Evolutionary conservation across 2,113 vertebrate genomes (phyloP).

Genomic region (Hippolais icterina): DNA sequence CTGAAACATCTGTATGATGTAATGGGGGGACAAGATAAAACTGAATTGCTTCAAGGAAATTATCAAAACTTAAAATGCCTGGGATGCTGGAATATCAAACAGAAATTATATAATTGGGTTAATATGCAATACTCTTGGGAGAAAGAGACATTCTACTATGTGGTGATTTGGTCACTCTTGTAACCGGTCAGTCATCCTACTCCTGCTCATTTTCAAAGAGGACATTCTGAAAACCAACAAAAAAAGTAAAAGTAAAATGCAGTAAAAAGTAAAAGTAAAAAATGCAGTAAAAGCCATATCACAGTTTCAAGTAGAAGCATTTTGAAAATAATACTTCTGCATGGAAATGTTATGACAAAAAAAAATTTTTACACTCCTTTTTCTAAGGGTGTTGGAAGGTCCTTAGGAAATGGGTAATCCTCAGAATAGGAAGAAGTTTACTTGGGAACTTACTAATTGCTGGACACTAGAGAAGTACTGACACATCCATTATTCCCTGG

Average conservation of each 20-base stretch:
- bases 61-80: not conserved
- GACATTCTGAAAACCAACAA: not conserved
- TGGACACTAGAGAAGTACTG: not conserved
- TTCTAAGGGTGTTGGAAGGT: not conserved
- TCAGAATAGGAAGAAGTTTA: not conserved
- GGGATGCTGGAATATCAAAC: not conserved
- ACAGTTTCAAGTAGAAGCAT: not conserved
- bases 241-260: too few species aligned
- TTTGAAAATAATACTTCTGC: not conserved
- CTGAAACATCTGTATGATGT: not conserved
- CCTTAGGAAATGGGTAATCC: constrained; percentile 35
- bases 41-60: not conserved
- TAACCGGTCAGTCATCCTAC: not conserved
- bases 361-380: not conserved
- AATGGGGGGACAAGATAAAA: not conserved
- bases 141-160: not conserved
- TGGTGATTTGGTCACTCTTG: not conserved
- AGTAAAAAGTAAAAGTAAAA: too few species aligned
- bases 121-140: not conserved
- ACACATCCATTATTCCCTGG: not conserved
- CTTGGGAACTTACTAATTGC: not conserved
- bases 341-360: not conserved
- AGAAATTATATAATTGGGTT: not conserved
- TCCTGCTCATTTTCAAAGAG: not conserved
- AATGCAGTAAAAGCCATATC: not conserved